phyloP scores from a whole-genome alignment of 1,140 invertebrate species.

The Apolygus lucorum region DNA sequence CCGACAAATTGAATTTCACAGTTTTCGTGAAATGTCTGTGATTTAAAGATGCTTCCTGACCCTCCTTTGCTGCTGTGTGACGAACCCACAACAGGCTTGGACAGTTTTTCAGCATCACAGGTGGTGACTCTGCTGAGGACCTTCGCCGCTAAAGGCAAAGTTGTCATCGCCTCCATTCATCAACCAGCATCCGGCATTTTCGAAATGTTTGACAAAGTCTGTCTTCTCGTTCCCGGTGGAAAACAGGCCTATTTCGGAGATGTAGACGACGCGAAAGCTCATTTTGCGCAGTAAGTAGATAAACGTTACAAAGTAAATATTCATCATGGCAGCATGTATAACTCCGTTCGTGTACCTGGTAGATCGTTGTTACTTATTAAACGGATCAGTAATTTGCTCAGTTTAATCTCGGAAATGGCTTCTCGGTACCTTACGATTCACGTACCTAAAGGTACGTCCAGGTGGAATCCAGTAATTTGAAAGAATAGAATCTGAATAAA shows the following conservation, averaged over 20 bases:
- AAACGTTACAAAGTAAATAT: no score
- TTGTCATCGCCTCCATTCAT: conserved; percentile 76
- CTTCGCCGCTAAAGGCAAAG: conserved; percentile 56
- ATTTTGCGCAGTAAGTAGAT: conserved; percentile 31
- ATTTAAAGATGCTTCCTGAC: conserved; percentile 66
- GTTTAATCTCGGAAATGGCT: no score
- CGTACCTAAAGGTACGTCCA: no score
- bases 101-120: conserved; percentile 66
- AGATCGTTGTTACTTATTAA: no score
- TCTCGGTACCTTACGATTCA: no score
- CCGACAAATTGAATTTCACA: no score
- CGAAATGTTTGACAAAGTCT: conserved; percentile 67
- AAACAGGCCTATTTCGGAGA: conserved; percentile 47
- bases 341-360: no score
- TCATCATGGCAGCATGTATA: no score
- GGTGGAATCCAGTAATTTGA: no score
- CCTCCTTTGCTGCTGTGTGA: conserved; percentile 90
- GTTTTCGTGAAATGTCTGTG: no score
- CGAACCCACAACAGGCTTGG: conserved; percentile 86
- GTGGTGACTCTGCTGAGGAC: conserved; percentile 59
- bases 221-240: conserved; percentile 65
- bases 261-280: conserved; percentile 24
- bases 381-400: no score
- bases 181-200: conserved; percentile 80
- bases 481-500: no score